Base-by-base conservation (phyloP, 2,797 vertebrate genomes). In the Hoplostethus mediterraneus region DNA sequence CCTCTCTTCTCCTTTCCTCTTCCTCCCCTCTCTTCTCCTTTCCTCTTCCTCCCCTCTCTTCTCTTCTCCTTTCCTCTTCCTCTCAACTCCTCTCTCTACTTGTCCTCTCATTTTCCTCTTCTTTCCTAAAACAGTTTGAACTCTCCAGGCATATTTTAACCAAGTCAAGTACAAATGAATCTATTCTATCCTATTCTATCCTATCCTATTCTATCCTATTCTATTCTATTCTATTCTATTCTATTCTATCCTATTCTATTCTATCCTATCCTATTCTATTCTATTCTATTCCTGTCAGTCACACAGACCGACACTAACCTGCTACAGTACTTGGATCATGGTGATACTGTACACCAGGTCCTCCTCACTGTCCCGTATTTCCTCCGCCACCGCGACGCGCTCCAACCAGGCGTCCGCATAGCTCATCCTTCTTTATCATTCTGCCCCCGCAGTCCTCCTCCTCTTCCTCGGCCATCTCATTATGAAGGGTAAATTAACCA, bases 401-500 rank as follows among this genome's bases (percentile, higher is more conserved):
- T 57, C 31, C 13, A 21, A 12, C 42, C 1, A 13, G 12, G 4
- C 42, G 12, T 13, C 42, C 42, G 13, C 31, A 70, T 73, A 13
- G 40, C 31, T 76, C 69, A 63, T 61, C 67, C 45, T 38, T 63
- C 57, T 47, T 7, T 63, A 59, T 44, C 58, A 59, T 67, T 42
- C 51, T 28, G 60, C 58, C 76, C n/a, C 59, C 49, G 40, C 63
- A 54, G 51, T 65, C 63, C 33, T 61, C 61, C 68, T 72, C 74
- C 77, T 81, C 76, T 63, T 75, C 61, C 42, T 62, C 25, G 28
- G 61, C 76, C 84, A 55, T 89, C 83, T 85, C 71, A 81, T 90
- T 84, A 89, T 33, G 45, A 49, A 72, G 78, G 79, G 66, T 80
- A 87, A 92, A 91, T 89, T 88, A 87, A 76, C 83, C 86, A 63